A percentile compares a stretch with the other conserved stretches of the same genome.
phyloP scores from a whole-genome alignment of 2,888 invertebrate species.

The Agrotis puta region DNA sequence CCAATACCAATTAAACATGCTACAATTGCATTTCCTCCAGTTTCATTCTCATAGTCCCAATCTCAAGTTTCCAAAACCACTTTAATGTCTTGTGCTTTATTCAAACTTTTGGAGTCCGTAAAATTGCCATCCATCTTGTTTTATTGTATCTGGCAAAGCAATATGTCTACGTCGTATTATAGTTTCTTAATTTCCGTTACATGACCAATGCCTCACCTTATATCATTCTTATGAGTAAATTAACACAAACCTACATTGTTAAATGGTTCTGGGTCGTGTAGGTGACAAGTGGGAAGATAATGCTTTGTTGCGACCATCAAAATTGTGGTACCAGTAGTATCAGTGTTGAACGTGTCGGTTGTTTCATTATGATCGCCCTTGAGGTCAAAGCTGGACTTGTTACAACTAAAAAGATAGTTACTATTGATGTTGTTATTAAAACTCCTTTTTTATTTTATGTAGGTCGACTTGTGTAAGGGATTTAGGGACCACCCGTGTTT shows the following conservation, averaged over 20 bases:
- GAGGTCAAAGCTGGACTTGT: neutral
- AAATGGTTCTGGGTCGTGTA: slow-evolving; percentile 37
- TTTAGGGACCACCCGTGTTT: neutral
- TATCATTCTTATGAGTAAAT: slow-evolving; percentile 32
- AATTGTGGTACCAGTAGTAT: slow-evolving; percentile 15
- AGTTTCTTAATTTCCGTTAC: slow-evolving; percentile 15
- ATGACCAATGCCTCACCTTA: slow-evolving; percentile 23
- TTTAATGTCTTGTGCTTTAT: neutral
- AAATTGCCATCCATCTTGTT: neutral
- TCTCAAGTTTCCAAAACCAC: neutral
- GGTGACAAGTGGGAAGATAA: slow-evolving; percentile 53
- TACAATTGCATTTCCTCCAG: too few species aligned
- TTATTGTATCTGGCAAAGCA: neutral
- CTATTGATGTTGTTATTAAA: neutral
- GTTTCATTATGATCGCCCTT: slow-evolving; percentile 15
- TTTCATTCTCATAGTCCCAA: too few species aligned
- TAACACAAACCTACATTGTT: slow-evolving; percentile 37
- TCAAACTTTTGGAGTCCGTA: neutral
- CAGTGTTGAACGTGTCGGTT: slow-evolving; percentile 13
- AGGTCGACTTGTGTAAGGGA: neutral
- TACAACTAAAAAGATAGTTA: slow-evolving; percentile 4
- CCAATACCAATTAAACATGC: too few species aligned
- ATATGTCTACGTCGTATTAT: neutral
- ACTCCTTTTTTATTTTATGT: neutral
- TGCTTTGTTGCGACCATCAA: slow-evolving; percentile 39